phyloP scores from a whole-genome alignment of 2,797 vertebrate species.

The Coreius guichenoti region DNA sequence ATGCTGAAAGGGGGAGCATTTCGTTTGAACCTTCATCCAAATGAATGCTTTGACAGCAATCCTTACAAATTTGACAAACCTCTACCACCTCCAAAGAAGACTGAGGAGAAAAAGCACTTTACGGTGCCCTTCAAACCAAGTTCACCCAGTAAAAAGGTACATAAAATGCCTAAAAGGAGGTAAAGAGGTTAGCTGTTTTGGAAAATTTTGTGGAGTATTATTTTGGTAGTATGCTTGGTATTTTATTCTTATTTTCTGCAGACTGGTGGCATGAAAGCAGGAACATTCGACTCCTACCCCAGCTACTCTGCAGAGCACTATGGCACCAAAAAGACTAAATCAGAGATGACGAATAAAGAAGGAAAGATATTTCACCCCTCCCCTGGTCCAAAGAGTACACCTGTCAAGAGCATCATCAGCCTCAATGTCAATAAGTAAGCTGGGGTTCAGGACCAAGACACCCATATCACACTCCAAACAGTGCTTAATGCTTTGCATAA shows the following conservation, averaged over 20 bases:
- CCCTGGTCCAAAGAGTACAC: conserved; percentile 77
- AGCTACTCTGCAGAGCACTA: conserved; percentile 74
- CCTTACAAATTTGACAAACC: conserved; percentile 79
- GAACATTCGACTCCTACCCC: conserved; percentile 80
- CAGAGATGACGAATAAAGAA: conserved; percentile 57
- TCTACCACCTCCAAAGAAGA: conserved; percentile 74
- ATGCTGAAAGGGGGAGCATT: conserved; percentile 84
- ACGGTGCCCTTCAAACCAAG: conserved; percentile 81
- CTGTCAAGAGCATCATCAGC: conserved; percentile 76
- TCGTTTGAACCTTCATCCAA: conserved; percentile 83
- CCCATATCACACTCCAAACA: background rate
- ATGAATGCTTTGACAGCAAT: conserved; percentile 85
- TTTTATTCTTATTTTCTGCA: conserved; percentile 55
- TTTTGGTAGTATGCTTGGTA: background rate
- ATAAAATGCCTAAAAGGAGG: background rate
- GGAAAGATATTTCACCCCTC: conserved; percentile 74
- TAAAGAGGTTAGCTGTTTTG: background rate
- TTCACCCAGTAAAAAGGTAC: conserved; percentile 85
- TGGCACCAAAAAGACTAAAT: conserved; percentile 49
- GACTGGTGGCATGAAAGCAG: conserved; percentile 81
- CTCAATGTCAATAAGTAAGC: conserved; percentile 80
- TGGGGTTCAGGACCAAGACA: background rate
- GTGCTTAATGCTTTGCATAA: background rate
- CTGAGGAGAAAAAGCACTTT: conserved; percentile 55
- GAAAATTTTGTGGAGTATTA: background rate